These are phyloP conservation scores for Spicauda simplicius DNA, from an alignment of 2,888 invertebrate genomes.

Conservation along the genomic window DNA sequence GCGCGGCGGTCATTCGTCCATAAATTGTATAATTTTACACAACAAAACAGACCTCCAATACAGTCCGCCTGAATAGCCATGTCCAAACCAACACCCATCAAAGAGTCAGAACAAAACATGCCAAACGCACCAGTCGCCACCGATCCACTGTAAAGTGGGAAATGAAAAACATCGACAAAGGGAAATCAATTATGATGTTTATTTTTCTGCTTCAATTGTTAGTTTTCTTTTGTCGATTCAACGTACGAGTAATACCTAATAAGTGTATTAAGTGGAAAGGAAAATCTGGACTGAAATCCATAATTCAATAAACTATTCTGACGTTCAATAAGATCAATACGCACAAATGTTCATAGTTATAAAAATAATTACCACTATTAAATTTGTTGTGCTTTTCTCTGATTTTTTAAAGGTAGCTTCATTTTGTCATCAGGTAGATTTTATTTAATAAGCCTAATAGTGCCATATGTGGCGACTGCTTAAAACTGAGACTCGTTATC, in stretches of 20 bases:
- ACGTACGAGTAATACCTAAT: not conserved
- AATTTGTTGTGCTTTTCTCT: no score
- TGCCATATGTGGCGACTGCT: no score
- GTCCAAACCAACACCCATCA: constrained; percentile 70
- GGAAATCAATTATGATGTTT: constrained; percentile 52
- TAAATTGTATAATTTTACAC: constrained; percentile 77
- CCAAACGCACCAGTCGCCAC: constrained; percentile 69
- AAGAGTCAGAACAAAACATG: constrained; percentile 76
- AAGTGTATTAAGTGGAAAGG: not conserved
- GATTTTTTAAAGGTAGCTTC: no score
- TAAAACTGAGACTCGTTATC: no score
- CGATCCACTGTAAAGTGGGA: constrained; percentile 64
- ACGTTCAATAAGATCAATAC: no score
- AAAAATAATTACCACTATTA: no score
- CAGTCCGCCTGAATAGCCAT: constrained; percentile 64
- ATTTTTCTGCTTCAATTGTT: constrained; percentile 34
- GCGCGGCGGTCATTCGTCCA: constrained; percentile 63
- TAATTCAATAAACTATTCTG: not conserved
- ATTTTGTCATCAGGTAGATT: no score
- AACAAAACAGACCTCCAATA: constrained; percentile 67
- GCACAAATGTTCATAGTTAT: no score
- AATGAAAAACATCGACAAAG: constrained; percentile 66
- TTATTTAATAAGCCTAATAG: no score
- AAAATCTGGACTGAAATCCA: not conserved
- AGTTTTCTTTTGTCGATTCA: not conserved